Base-by-base conservation (phyloP, 2,888 invertebrate genomes). In the Oscheius onirici region DNA sequence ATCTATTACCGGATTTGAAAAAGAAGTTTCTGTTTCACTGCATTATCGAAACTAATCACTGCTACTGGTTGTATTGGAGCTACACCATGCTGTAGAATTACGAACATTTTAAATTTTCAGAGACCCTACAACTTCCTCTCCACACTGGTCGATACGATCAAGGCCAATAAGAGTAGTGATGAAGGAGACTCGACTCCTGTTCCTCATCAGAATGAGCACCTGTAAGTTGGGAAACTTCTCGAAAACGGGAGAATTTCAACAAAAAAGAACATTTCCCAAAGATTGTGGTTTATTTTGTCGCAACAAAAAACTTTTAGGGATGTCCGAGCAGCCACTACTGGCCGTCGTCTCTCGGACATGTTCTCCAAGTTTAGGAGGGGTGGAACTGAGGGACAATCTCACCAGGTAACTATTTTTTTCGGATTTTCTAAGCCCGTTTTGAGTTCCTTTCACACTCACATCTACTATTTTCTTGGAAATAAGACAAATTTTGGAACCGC, bases 91-190 rank as follows among this genome's bases (percentile, higher is more conserved):
- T 34, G 34, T 34, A 34, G 8, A 34, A 34, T 34, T n/a, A n/a
- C n/a, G n/a, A n/a, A n/a, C n/a, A 17, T 15, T 20, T 26, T 17
- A 22, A 17, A 26, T 5, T 69, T 73, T 66, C 73, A 78, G 72
- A 60, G 78, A 49, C 78, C 78, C 17, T 82, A 83, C 49, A 81
- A 84, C 2, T 72, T 87, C 44, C 84, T 87, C 72, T 83, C 85
- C 54, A 84, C 84, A 6, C 77, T 87, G 28, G 87, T 87, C 17
- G 87, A 87, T 66, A 83, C 84, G 75, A 88, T 88, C 68, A 87
- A 78, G 78, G 84, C 77, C 78, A 63, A 46, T 24, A 84, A 65
- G 80, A 88, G 77, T 83, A 88, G 74, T 83, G 81, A 74, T 69
- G 83, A 79, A 60, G 80, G 81, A 74, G 82, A 77, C 41, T 46